phyloP scores from a whole-genome alignment of 1,140 invertebrate genomes.

The Orius insidiosus region DNA sequence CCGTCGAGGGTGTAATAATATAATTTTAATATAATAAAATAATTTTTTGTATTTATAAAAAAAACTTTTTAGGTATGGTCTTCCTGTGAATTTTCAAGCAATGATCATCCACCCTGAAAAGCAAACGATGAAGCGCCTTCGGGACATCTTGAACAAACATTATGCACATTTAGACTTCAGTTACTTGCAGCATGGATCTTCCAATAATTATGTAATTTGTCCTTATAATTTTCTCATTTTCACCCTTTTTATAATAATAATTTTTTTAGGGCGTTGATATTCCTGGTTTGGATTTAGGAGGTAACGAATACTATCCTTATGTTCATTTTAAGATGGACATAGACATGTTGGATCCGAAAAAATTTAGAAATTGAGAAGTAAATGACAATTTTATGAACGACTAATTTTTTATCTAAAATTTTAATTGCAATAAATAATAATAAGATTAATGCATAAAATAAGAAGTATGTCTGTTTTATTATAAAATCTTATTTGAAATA shows the following conservation, averaged over 20 bases:
- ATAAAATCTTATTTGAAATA: too few species aligned
- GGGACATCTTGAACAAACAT: slow-evolving; percentile 80
- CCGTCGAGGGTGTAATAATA: too few species aligned
- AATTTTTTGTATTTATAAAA: too few species aligned
- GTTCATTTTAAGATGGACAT: slow-evolving; percentile 94
- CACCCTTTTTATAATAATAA: background rate
- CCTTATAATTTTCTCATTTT: background rate
- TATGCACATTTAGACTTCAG: slow-evolving; percentile 92
- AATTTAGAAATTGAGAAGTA: too few species aligned
- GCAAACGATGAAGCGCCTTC: slow-evolving; percentile 71
- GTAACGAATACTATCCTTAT: slow-evolving; percentile 89
- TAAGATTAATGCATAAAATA: too few species aligned
- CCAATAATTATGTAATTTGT: background rate
- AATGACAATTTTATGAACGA: too few species aligned
- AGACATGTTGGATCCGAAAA: slow-evolving; percentile 68
- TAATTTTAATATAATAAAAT: too few species aligned
- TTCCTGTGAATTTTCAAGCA: slow-evolving; percentile 95
- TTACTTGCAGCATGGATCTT: slow-evolving; percentile 30
- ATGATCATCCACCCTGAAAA: slow-evolving; percentile 87
- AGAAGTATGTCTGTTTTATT: too few species aligned
- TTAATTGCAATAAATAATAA: too few species aligned
- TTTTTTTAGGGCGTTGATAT: slow-evolving; percentile 5
- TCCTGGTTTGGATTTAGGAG: slow-evolving; percentile 66
- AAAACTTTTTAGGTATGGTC: slow-evolving; percentile 53
- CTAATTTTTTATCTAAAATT: too few species aligned